These are phyloP conservation scores for Calidris pygmaea DNA, from an alignment of 2,113 vertebrate species.

Conservation along the genomic window DNA sequence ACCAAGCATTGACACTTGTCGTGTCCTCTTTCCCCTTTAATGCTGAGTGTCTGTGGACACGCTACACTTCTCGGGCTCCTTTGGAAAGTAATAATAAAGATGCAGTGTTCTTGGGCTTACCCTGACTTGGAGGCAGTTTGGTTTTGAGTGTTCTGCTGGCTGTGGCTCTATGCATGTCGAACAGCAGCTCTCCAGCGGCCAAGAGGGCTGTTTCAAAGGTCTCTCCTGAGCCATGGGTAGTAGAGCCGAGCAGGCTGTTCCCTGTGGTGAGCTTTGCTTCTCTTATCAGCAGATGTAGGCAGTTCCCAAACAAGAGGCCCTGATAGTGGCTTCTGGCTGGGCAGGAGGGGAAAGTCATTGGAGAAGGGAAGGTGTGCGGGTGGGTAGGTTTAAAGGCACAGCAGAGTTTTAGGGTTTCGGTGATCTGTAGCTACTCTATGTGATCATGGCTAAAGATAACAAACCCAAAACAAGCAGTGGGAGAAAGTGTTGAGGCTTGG, in stretches of 20 bases:
- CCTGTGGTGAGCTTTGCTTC: neutral
- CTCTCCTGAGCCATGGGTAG: accelerated
- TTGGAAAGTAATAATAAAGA: neutral
- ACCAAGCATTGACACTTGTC: neutral
- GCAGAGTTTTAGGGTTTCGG: neutral
- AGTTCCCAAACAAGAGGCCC: neutral
- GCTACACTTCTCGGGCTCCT: accelerated
- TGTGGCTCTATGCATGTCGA: neutral
- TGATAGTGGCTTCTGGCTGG: neutral
- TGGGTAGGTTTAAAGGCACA: neutral
- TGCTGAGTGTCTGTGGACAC: neutral
- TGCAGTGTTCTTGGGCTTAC: neutral
- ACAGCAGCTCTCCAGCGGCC: accelerated
- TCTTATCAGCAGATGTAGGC: neutral
- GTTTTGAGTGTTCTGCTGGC: accelerated
- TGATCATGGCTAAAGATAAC: neutral
- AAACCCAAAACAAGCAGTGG: neutral
- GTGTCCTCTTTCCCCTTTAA: neutral
- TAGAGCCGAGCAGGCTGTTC: neutral
- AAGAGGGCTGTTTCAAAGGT: neutral
- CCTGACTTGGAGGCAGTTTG: neutral
- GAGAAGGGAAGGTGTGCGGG: accelerated
- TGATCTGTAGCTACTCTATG: neutral
- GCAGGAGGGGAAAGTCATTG: neutral
- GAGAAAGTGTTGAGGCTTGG: neutral